Conservation (phyloP, 1,140 invertebrate species). For the Thrips palmi region DNA sequence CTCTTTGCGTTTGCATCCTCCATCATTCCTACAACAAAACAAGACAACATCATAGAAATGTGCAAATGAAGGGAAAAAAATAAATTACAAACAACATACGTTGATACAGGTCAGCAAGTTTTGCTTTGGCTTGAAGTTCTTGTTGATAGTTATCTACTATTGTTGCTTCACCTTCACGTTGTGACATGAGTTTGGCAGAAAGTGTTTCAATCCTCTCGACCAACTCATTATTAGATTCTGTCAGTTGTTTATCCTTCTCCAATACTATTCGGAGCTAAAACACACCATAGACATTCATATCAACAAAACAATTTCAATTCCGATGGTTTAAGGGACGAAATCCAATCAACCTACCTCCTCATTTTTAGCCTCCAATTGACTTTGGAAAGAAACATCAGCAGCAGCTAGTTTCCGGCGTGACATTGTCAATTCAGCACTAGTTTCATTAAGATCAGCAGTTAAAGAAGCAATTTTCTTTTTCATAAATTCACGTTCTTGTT, state of each 20-base stretch:
- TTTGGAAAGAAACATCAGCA: slow-evolving; percentile 50
- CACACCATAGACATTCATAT: slow-evolving; percentile 1
- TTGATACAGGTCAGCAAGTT: slow-evolving; percentile 71
- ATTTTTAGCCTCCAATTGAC: slow-evolving; percentile 51
- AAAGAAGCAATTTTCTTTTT: slow-evolving; percentile 56
- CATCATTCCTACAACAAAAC: slow-evolving; percentile 28
- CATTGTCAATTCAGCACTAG: slow-evolving; percentile 54
- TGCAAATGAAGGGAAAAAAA: slow-evolving; percentile 6
- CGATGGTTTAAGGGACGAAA: slow-evolving; percentile 1
- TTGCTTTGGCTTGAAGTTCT: slow-evolving; percentile 67
- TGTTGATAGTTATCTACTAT: slow-evolving; percentile 65
- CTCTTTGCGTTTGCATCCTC: slow-evolving; percentile 58
- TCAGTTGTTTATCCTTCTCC: slow-evolving; percentile 37
- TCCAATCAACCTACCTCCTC: slow-evolving; percentile 43
- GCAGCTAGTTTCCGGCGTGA: slow-evolving; percentile 53
- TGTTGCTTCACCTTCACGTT: slow-evolving; percentile 50
- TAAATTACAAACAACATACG: slow-evolving; percentile 18
- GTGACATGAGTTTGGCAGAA: slow-evolving; percentile 50
- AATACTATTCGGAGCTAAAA: slow-evolving; percentile 29
- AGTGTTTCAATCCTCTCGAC: slow-evolving; percentile 50
- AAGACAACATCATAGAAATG: background rate
- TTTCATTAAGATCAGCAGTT: slow-evolving; percentile 52
- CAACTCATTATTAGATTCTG: slow-evolving; percentile 44
- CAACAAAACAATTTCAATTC: background rate
- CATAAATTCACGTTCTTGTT: slow-evolving; percentile 55